A percentile compares a stretch with the other conserved stretches of the same genome.
Conservation (phyloP, 2,797 vertebrate species). For the Rhinogobio ventralis region DNA sequence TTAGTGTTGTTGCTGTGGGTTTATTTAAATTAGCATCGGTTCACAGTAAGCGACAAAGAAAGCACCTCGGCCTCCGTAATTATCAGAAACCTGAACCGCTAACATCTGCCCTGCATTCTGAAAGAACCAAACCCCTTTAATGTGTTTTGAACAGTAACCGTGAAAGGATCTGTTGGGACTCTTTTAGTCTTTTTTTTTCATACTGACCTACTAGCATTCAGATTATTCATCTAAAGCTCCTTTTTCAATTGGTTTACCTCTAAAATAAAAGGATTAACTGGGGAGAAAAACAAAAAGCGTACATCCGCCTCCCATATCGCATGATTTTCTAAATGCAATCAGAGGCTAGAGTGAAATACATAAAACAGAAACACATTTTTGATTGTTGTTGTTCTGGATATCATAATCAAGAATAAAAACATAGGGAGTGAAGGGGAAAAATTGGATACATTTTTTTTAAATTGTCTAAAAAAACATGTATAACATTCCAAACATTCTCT, state of each 20-base stretch:
- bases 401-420: conserved; percentile 6
- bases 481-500: not conserved
- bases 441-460: not conserved
- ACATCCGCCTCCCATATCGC: conserved; percentile 25
- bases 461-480: not conserved
- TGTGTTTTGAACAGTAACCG: conserved; percentile 72
- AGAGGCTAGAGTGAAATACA: conserved; percentile 25
- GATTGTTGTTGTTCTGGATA: not conserved
- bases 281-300: conserved; percentile 60
- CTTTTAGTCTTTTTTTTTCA: conserved; percentile 60
- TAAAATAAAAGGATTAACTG: conserved; percentile 64
- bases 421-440: not conserved
- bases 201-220: conserved; percentile 55
- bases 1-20: conserved; percentile 12
- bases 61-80: conserved; percentile 74
- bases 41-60: conserved; percentile 60
- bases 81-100: conserved; percentile 79
- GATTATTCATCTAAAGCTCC: conserved; percentile 62
- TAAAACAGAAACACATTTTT: conserved; percentile 32
- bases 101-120: conserved; percentile 75
- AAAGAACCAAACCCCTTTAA: conserved; percentile 75
- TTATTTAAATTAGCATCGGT: conserved; percentile 43
- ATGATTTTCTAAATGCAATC: conserved; percentile 42
- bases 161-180: conserved; percentile 63
- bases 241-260: conserved; percentile 63